Evolutionary conservation across 2,797 vertebrate species (phyloP).

Genomic region (Arnoldichthys spilopterus): DNA sequence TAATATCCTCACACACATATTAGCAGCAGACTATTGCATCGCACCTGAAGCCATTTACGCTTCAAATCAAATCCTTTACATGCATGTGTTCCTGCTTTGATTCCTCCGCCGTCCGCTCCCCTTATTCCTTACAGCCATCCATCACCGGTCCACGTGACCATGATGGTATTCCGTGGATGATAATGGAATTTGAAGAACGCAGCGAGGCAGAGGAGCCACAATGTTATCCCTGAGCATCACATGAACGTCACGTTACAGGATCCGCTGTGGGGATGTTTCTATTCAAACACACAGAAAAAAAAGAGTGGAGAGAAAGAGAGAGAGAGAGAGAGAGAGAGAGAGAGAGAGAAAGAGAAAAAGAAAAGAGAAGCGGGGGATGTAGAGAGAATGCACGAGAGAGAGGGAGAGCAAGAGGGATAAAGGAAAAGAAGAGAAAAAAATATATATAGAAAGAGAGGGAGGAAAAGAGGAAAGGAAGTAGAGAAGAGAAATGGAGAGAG

Average conservation of each 20-base stretch:
- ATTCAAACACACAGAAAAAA: neutral
- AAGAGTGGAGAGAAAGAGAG: neutral
- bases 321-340: too few relatives aligned
- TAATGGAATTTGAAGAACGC: conserved; percentile 35
- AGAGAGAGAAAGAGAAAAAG: neutral
- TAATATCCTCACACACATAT: conserved; percentile 52
- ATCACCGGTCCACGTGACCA: conserved; percentile 17
- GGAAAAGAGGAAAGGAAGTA: neutral
- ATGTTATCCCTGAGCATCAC: neutral
- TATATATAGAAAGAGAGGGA: neutral
- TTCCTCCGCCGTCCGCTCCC: conserved; percentile 17
- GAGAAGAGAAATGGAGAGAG: too few relatives aligned
- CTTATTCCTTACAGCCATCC: conserved; percentile 11
- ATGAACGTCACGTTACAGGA: neutral
- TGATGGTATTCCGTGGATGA: conserved; percentile 3
- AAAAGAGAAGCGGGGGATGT: neutral
- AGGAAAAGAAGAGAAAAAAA: too few relatives aligned
- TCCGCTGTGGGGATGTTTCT: neutral
- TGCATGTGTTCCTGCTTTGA: conserved; percentile 48
- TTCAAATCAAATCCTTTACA: conserved; percentile 59
- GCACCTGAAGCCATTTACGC: conserved; percentile 50
- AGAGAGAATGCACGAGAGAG: neutral
- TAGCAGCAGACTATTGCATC: conserved; percentile 52
- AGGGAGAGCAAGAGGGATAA: neutral
- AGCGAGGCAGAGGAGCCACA: conserved; percentile 28